Percentiles rank a stretch among this genome's conserved stretches.
Evolutionary conservation across 37 sponge, comb jelly and placozoan genomes (phyloP).

Genomic region (Geodia barretti): DNA sequence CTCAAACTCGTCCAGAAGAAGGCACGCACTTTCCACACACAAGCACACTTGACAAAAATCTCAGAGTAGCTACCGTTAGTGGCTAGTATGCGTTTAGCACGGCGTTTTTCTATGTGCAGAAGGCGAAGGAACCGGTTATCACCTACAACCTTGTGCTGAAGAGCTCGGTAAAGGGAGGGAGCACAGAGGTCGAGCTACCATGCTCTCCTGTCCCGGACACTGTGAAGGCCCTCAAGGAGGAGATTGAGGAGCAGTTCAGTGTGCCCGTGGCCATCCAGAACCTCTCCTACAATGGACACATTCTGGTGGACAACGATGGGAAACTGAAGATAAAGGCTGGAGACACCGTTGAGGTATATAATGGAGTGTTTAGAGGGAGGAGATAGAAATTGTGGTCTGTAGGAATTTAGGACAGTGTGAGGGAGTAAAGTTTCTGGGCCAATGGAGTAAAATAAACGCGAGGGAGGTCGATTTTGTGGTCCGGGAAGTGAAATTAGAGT

Average conservation of each 20-base stretch:
- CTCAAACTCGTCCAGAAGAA: background rate
- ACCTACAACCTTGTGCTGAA: background rate
- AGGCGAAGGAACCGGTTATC: background rate
- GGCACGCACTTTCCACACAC: no score
- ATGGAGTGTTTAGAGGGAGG: background rate
- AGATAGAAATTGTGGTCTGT: background rate
- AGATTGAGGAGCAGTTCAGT: slow-evolving; percentile 10
- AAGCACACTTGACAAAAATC: no score
- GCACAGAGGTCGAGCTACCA: background rate
- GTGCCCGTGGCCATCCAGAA: slow-evolving; percentile 6
- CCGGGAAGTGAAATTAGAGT: no score
- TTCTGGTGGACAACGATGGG: background rate
- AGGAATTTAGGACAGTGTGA: background rate
- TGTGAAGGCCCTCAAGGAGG: slow-evolving; percentile 1
- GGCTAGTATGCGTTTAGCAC: no score
- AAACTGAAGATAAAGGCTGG: background rate
- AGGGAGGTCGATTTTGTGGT: no score
- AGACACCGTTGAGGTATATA: slow-evolving; percentile 14
- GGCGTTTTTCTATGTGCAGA: background rate
- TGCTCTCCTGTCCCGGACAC: background rate
- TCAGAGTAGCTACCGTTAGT: no score
- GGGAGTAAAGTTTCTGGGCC: no score
- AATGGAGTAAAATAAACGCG: no score
- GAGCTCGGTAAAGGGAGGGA: background rate
- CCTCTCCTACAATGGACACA: background rate